A percentile compares a stretch with the other conserved stretches of the same genome.
Evolutionary conservation across 1,140 invertebrate genomes (phyloP).

Genomic region (Brachionus asplanchnoidis): DNA sequence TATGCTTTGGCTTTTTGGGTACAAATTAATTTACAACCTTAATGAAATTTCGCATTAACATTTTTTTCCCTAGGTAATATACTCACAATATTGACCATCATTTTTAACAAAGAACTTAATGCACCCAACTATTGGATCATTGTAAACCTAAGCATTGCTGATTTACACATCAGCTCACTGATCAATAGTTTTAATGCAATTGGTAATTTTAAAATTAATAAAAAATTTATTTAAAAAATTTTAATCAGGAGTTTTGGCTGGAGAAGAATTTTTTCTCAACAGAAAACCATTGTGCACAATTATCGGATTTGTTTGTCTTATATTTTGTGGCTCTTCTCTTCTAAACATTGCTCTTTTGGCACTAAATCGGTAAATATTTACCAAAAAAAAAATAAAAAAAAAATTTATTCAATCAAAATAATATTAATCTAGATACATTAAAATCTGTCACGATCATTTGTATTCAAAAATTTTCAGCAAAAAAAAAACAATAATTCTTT

Average conservation of each 20-base stretch:
- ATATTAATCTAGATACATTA: not conserved
- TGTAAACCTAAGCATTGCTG: not conserved
- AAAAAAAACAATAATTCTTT: not conserved
- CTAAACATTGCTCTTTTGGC: not conserved
- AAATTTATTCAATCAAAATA: too few species aligned
- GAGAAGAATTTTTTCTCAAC: slow-evolving; percentile 1
- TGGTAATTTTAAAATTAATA: not conserved
- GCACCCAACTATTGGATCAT: not conserved
- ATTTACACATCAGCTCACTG: not conserved
- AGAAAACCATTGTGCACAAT: not conserved
- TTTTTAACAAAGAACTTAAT: not conserved
- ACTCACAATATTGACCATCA: not conserved
- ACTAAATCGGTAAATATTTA: not conserved
- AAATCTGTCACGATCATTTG: slow-evolving; percentile 3
- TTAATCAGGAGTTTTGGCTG: not conserved
- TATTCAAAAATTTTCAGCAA: slow-evolving; percentile 13
- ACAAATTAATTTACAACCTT: not conserved
- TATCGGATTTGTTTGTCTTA: not conserved
- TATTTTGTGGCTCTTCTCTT: not conserved
- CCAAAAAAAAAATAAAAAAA: too few species aligned
- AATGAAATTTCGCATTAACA: not conserved
- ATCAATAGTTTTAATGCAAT: slow-evolving; percentile 25
- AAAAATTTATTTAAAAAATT: not conserved
- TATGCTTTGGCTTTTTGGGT: not conserved
- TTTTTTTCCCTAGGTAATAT: not conserved